Percentiles rank a stretch among this genome's conserved stretches.
These are phyloP conservation scores for Ariolimax columbianus DNA, from an alignment of 2,888 invertebrate genomes.

Conservation along the genomic window DNA sequence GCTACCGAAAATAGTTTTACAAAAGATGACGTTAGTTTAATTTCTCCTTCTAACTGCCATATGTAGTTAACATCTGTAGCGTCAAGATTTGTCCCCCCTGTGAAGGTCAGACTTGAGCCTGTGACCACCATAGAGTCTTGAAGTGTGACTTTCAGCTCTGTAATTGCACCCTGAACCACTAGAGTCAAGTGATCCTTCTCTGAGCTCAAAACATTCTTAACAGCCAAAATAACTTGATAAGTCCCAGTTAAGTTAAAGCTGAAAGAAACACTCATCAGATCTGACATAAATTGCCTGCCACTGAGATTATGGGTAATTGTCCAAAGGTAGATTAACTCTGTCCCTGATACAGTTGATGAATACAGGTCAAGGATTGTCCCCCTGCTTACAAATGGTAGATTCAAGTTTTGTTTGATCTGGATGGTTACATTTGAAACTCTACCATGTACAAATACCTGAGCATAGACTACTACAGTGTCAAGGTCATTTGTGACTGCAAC, in stretches of 20 bases:
- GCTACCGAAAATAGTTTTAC: slow-evolving; percentile 51
- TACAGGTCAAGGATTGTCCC: slow-evolving; percentile 53
- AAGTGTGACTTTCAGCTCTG: slow-evolving; percentile 56
- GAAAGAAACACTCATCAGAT: slow-evolving; percentile 47
- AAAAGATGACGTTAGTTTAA: slow-evolving; percentile 11
- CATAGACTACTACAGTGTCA: slow-evolving; percentile 9
- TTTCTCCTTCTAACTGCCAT: slow-evolving; percentile 55
- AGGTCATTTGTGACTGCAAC: slow-evolving; percentile 46
- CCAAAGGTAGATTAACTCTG: slow-evolving; percentile 59
- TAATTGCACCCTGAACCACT: slow-evolving; percentile 54
- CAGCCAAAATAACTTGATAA: slow-evolving; percentile 46
- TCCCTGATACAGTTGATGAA: slow-evolving; percentile 55
- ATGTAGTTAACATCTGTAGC: slow-evolving; percentile 58
- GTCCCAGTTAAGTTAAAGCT: slow-evolving; percentile 50
- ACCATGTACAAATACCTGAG: slow-evolving; percentile 55
- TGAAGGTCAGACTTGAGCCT: slow-evolving; percentile 56
- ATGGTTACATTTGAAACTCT: slow-evolving; percentile 37
- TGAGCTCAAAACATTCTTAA: slow-evolving; percentile 45
- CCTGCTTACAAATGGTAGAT: slow-evolving; percentile 52
- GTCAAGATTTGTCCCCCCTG: slow-evolving; percentile 57
- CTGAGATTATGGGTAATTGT: slow-evolving; percentile 31
- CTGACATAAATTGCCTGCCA: slow-evolving; percentile 14
- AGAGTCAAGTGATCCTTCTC: slow-evolving; percentile 51
- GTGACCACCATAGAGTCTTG: slow-evolving; percentile 55
- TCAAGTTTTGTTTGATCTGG: slow-evolving; percentile 36